Evolutionary conservation across 2,888 invertebrate genomes (phyloP).

Genomic region (Ramazzottius varieornatus): DNA sequence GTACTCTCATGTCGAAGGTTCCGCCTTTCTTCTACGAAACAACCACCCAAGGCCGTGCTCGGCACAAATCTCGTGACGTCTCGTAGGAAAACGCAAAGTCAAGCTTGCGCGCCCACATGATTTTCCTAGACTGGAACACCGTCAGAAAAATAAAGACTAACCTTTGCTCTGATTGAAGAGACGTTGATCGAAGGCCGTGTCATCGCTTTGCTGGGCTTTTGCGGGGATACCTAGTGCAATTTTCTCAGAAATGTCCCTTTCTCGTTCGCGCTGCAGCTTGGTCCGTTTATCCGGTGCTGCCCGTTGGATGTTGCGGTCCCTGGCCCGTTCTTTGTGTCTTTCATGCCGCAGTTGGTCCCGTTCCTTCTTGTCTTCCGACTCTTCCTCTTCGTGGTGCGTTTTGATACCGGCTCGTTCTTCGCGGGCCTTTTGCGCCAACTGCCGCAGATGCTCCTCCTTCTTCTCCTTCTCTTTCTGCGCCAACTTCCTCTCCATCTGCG

Average conservation of each 20-base stretch:
- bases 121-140: no score
- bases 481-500: slow-evolving; percentile 75
- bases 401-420: slow-evolving; percentile 70
- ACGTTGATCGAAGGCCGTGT: slow-evolving; percentile 56
- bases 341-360: slow-evolving; percentile 63
- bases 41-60: no score
- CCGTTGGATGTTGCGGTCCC: slow-evolving; percentile 69
- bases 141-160: not conserved
- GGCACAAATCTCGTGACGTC: no score
- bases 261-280: slow-evolving; percentile 60
- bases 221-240: slow-evolving; percentile 76
- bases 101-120: no score
- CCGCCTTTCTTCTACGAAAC: not conserved
- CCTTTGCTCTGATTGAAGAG: slow-evolving; percentile 52
- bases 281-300: slow-evolving; percentile 74
- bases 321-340: slow-evolving; percentile 60
- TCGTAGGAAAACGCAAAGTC: no score
- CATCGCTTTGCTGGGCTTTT: slow-evolving; percentile 39
- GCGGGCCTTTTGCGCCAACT: slow-evolving; percentile 75
- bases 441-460: slow-evolving; percentile 73
- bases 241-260: slow-evolving; percentile 90
- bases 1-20: slow-evolving; percentile 6
- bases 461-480: slow-evolving; percentile 95
- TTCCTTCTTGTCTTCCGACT: slow-evolving; percentile 42
- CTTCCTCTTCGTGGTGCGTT: slow-evolving; percentile 10